Base-by-base conservation (phyloP, 1,140 invertebrate genomes). In the Apis florea region DNA sequence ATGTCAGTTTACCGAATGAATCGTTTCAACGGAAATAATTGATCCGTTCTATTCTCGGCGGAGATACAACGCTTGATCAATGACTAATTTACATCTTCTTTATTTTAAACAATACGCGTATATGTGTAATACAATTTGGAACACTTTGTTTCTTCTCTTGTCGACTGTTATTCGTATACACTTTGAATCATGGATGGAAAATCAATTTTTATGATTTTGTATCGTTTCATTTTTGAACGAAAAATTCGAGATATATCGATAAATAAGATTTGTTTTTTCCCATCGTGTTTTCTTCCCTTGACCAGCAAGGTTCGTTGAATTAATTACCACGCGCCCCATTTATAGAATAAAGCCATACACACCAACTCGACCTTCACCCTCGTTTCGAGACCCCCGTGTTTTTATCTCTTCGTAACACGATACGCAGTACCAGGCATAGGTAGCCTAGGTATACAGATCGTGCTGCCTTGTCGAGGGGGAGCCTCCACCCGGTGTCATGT, bases 401-500 rank as follows among this genome's bases (percentile, higher is more conserved):
- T 87, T 81, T 87, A 84, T 87, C 85, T 73, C 82, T 40, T 59
- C 61, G 79, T 86, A 86, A 86, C 80, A 66, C 86, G 82, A 89
- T 76, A 71, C 74, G 19, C 59, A 40, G 83, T 72, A 74, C 61
- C 66, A 79, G 59, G 59, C 76, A 75, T 70, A 82, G 82, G 83
- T 82, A 85, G 73, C 76, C 31, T 61, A 74, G 74, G 72, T 69
- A n/a, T n/a, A 82, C 74, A 72, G 74, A 87, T 85, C 79, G 84
- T 81, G 85, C 83, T 47, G 72, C 54, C 77, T 80, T 83, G 72
- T 82, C 86, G 91, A 89, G 90, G 91, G 86, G 92, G 92, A 93
- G 92, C 92, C 91, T 92, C 90, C 87, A 91, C 90, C 89, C 90
- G 90, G 90, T 89, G 83, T 84, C 88, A 87, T 83, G 85, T 90